Evolutionary conservation across 2,797 vertebrate species (phyloP).

Genomic region (Oreochromis grahami): DNA sequence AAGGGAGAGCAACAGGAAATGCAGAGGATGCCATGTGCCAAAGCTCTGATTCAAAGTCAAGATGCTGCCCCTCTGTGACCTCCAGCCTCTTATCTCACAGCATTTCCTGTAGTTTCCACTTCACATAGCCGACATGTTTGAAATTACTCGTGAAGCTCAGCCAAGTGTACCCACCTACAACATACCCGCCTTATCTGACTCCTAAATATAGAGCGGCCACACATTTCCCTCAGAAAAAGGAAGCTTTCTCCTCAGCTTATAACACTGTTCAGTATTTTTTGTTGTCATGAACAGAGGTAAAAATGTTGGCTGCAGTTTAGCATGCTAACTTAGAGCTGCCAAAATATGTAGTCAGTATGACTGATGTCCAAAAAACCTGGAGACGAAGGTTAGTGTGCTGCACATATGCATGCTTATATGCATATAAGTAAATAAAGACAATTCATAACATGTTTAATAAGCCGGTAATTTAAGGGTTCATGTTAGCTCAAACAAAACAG

Average conservation of each 20-base stretch:
- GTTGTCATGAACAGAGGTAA: neutral
- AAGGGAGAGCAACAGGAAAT: neutral
- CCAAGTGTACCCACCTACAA: neutral
- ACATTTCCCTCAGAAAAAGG: neutral
- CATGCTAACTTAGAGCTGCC: neutral
- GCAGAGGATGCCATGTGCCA: neutral
- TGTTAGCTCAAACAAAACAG: neutral
- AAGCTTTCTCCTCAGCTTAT: neutral
- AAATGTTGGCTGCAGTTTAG: neutral
- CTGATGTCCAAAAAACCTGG: neutral
- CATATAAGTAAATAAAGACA: neutral
- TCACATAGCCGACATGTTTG: conserved; percentile 45
- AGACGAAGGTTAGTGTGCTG: neutral
- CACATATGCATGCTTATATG: neutral
- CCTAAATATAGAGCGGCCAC: conserved; percentile 54
- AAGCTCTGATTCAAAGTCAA: neutral
- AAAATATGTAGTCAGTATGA: neutral
- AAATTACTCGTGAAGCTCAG: conserved; percentile 15
- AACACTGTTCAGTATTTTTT: neutral
- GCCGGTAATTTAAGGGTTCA: neutral
- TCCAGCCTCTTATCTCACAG: conserved; percentile 42
- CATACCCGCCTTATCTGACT: conserved; percentile 39
- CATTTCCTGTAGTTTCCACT: conserved; percentile 44
- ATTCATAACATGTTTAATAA: neutral
- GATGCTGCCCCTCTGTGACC: conserved; percentile 13